A percentile compares a stretch with the other conserved stretches of the same genome.
phyloP scores from a whole-genome alignment of 2,888 invertebrate genomes.

The Acronicta psi region DNA sequence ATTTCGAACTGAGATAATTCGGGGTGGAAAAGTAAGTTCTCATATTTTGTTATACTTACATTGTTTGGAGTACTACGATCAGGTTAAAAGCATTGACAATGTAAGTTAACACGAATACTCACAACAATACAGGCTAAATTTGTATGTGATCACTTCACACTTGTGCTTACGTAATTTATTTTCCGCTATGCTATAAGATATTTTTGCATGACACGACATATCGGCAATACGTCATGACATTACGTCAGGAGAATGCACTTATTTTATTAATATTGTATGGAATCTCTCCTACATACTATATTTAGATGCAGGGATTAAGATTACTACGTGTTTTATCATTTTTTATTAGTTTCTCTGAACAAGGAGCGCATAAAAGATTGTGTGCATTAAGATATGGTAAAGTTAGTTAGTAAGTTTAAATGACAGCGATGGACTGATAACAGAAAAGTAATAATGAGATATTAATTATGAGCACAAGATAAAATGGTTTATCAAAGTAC shows the following conservation, averaged over 20 bases:
- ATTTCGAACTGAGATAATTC: too few species aligned
- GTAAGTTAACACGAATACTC: conserved; percentile 25
- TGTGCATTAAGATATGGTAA: too few species aligned
- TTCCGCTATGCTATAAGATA: conserved; percentile 56
- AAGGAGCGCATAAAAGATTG: too few species aligned
- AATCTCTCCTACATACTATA: conserved; percentile 34
- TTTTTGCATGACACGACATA: conserved; percentile 62
- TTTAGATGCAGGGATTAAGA: conserved; percentile 34
- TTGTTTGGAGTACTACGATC: conserved; percentile 19
- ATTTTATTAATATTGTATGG: conserved; percentile 30
- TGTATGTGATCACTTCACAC: conserved; percentile 45
- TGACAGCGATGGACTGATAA: too few species aligned
- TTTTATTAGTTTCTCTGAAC: neutral
- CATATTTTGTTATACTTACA: conserved; percentile 14
- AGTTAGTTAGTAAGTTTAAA: too few species aligned
- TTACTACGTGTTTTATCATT: conserved; percentile 12
- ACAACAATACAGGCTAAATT: conserved; percentile 26
- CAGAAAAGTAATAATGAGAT: too few species aligned
- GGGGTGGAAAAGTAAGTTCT: conserved; percentile 7
- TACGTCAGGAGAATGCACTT: conserved; percentile 57
- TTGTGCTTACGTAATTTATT: conserved; percentile 53
- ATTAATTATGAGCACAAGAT: too few species aligned
- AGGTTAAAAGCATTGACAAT: conserved; percentile 38
- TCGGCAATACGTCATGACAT: conserved; percentile 45
- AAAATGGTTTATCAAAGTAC: too few species aligned